phyloP scores from a whole-genome alignment of 1,140 invertebrate genomes.

The Oscheius sp. region DNA sequence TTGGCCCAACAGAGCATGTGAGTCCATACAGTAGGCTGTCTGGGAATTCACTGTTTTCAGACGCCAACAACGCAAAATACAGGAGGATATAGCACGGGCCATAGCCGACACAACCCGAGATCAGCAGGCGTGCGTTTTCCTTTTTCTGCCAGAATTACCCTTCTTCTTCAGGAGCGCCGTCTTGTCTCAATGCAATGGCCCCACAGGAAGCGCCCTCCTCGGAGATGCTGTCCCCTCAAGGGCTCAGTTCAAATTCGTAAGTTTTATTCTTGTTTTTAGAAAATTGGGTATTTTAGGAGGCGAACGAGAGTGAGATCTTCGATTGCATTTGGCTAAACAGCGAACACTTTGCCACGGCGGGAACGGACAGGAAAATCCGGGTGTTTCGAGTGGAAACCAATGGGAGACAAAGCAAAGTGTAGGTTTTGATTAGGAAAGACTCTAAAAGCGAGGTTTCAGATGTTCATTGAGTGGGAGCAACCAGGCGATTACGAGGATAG shows the following conservation, averaged over 20 bases:
- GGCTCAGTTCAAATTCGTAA: constrained; percentile 17
- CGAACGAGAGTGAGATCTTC: constrained; percentile 32
- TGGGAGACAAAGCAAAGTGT: constrained; percentile 21
- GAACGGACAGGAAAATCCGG: constrained; percentile 25
- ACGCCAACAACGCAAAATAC: not conserved
- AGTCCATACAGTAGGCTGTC: not conserved
- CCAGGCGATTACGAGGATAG: constrained; percentile 24
- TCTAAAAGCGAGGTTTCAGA: constrained; percentile 20
- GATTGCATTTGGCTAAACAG: constrained; percentile 29
- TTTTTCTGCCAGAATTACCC: not conserved
- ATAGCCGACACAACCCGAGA: constrained; percentile 1
- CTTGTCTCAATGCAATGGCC: not conserved
- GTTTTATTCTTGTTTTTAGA: not conserved
- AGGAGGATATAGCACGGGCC: not conserved
- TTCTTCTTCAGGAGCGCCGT: not conserved
- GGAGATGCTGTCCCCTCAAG: constrained; percentile 24
- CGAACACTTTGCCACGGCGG: constrained; percentile 31
- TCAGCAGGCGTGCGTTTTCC: constrained; percentile 3
- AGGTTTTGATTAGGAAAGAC: not conserved
- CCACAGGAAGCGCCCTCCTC: not conserved
- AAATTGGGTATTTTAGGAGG: constrained; percentile 20
- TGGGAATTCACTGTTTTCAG: not conserved
- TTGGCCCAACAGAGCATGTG: not conserved
- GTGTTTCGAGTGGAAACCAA: constrained; percentile 24
- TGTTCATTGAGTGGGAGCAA: constrained; percentile 5